Percentiles rank a stretch among this genome's conserved stretches.
Evolutionary conservation across 2,113 vertebrate genomes (phyloP).

Genomic region (Aythya baeri): DNA sequence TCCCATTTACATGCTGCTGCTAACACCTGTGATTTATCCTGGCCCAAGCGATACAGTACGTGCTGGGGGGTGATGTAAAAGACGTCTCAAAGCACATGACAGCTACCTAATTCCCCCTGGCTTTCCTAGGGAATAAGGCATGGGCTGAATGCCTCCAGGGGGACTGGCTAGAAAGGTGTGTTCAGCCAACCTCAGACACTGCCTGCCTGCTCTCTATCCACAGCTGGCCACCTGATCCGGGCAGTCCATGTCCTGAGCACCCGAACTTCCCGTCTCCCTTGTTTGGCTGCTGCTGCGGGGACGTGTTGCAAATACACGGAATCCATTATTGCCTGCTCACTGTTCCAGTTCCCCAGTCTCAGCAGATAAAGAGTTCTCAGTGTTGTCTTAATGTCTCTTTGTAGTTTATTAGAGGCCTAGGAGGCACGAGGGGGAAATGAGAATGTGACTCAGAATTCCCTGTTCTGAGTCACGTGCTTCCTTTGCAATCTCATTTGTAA

Average conservation of each 20-base stretch:
- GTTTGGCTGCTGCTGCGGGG: neutral
- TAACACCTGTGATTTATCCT: neutral
- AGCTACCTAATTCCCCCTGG: neutral
- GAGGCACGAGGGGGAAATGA: slow-evolving; percentile 40
- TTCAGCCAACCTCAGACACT: neutral
- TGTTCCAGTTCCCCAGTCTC: neutral
- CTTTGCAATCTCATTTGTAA: slow-evolving; percentile 12
- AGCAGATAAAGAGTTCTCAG: slow-evolving; percentile 60
- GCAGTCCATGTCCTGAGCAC: neutral
- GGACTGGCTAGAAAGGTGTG: neutral
- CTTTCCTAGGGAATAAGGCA: neutral
- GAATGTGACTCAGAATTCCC: slow-evolving; percentile 40
- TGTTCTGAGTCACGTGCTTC: neutral
- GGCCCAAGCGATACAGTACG: fast-evolving
- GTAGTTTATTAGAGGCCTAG: slow-evolving; percentile 56
- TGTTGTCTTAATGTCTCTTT: slow-evolving; percentile 24
- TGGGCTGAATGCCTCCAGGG: neutral
- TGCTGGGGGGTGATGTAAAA: neutral
- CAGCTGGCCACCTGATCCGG: neutral
- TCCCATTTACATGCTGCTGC: neutral
- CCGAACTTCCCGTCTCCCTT: neutral
- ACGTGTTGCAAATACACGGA: neutral
- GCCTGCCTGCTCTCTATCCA: neutral
- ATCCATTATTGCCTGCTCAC: slow-evolving; percentile 42
- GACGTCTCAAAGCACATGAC: neutral